Base-by-base conservation (phyloP, 2,113 vertebrate species). In the Oenanthe oenanthe region DNA sequence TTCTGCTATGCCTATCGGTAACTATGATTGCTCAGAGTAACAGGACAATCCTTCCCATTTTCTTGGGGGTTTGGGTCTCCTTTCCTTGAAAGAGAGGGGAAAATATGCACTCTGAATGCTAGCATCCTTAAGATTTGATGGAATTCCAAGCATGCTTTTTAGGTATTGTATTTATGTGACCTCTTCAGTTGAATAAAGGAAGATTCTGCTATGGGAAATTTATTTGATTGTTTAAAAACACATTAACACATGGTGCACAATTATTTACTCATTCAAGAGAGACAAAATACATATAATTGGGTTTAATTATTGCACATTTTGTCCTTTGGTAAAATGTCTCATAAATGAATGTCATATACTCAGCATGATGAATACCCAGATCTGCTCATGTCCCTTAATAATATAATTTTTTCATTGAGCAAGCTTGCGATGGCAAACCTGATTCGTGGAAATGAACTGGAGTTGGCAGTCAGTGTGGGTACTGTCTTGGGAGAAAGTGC, bases 381-480 rank as follows among this genome's bases (percentile, higher is more conserved):
- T 88, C n/a, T 93, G 66, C 60, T 94, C 85, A 25, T 92, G 73
- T 85, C 89, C 85, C 75, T 96, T 96, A 97, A 96, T 80, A 66
- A 77, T 91, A 22, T 68, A 77, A 87, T 94, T 96, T 96, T 82
- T 95, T 96, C 94, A 70, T 97, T 94, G 93, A 84, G 89, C 60
- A 96, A 99, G 99, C 97, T 98, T 80, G 99, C 99, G 5, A 99
- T 99, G 99, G 98, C 98, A 12, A 98, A 98, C 96, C 98, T 99
- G 97, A 99, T 99, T 95, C 98, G 99, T 68, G 99, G 99, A 38
- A 99, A 99, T 62, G 99, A 99, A 95, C 97, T 99, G 98, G 99
- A 99, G 96, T 48, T 99, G 98, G 99, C 99, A 11, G 97, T 99
- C 57, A 98, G 98, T 56, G 98, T 99, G 90, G 99, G 99, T 45